A percentile compares a stretch with the other conserved stretches of the same genome.
phyloP scores from a whole-genome alignment of 2,888 invertebrate species.

The Spatulosminthurus flaviceps region DNA sequence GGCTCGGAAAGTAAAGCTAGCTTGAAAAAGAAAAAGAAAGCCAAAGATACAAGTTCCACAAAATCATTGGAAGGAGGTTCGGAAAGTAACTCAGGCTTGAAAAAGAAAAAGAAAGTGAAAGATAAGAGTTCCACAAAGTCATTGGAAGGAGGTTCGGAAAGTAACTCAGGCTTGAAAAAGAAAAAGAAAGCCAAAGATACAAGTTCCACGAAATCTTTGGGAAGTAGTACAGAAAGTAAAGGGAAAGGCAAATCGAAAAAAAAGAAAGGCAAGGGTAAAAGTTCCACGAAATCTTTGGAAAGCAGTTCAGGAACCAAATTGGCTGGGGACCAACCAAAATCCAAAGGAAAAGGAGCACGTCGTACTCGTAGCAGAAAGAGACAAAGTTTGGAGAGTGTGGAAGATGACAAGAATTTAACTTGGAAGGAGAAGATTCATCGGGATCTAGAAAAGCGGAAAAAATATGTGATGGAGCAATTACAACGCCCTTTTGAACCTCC shows the following conservation, averaged over 20 bases:
- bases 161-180: not conserved
- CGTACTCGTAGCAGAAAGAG: too few species aligned
- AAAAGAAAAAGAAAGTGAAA: too few species aligned
- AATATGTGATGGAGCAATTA: constrained; percentile 16
- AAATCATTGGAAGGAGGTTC: too few species aligned
- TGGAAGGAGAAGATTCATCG: constrained; percentile 1
- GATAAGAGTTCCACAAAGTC: too few species aligned
- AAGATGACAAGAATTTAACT: not conserved
- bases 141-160: too few species aligned
- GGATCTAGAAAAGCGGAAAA: constrained; percentile 34
- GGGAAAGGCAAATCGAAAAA: not conserved
- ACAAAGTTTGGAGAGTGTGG: not conserved
- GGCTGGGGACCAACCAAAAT: too few species aligned
- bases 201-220: not conserved
- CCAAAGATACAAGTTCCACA: too few species aligned
- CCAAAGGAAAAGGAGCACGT: too few species aligned
- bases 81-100: too few species aligned
- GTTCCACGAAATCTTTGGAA: not conserved
- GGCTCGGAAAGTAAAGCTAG: not conserved
- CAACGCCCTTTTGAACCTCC: constrained; percentile 9
- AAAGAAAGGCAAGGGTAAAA: not conserved
- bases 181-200: not conserved
- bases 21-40: too few species aligned
- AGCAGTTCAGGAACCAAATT: too few species aligned
- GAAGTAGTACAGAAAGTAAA: not conserved